phyloP scores from a whole-genome alignment of 2,888 invertebrate genomes.

The Diarsia brunnea region DNA sequence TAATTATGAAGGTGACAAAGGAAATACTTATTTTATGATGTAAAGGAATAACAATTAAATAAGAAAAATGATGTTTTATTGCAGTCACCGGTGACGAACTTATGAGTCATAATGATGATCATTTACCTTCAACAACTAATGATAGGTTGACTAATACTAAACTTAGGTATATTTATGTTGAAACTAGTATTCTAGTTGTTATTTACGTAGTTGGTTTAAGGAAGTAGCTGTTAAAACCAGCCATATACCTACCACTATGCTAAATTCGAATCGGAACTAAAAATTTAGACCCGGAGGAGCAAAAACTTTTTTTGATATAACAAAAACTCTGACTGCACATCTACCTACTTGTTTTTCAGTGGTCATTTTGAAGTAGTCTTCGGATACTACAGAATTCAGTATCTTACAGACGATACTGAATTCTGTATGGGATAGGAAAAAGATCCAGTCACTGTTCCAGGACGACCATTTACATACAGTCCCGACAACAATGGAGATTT shows the following conservation, averaged over 20 bases:
- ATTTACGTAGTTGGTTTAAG: not conserved
- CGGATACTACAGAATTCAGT: no score
- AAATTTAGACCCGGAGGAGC: not conserved
- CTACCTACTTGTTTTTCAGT: constrained; percentile 3
- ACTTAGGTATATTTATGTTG: not conserved
- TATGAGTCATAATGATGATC: constrained; percentile 47
- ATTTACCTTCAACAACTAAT: constrained; percentile 28
- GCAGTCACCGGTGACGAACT: constrained; percentile 29
- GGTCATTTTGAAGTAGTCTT: not conserved
- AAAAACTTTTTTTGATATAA: not conserved
- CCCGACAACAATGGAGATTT: not conserved
- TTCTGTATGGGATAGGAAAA: not conserved
- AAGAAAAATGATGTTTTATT: constrained; percentile 7
- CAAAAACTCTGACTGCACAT: not conserved
- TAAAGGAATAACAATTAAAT: constrained; percentile 25
- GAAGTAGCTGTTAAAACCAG: not conserved
- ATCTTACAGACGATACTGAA: not conserved
- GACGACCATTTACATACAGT: not conserved
- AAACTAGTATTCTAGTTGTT: not conserved
- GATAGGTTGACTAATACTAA: constrained; percentile 38
- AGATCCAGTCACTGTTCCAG: not conserved
- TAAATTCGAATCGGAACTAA: not conserved
- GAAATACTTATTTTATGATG: constrained; percentile 6
- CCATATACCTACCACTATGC: not conserved
- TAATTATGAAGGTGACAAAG: not conserved